Evolutionary conservation across 2,888 invertebrate genomes (phyloP).

Genomic region (Thymelicus sylvestris): DNA sequence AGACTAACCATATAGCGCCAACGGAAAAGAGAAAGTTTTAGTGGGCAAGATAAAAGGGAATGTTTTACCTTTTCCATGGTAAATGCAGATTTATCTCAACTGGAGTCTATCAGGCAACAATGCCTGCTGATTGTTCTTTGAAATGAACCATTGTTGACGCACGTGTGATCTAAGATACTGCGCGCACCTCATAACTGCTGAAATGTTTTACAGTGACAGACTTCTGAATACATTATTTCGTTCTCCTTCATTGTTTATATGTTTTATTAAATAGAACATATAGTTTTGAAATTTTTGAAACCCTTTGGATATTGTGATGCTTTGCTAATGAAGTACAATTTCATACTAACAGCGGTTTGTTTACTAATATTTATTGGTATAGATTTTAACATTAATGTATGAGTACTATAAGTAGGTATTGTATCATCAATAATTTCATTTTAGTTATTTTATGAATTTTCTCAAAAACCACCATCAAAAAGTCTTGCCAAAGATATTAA

Average conservation of each 20-base stretch:
- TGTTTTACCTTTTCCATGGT: neutral
- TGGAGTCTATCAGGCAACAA: conserved; percentile 22
- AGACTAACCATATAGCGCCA: neutral
- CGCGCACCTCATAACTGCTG: neutral
- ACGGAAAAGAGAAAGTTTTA: neutral
- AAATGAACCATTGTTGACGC: conserved; percentile 31
- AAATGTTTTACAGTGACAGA: conserved; percentile 1
- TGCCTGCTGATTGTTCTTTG: conserved; percentile 26
- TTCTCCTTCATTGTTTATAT: neutral
- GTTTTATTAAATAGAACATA: too few relatives aligned
- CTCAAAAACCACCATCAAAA: too few relatives aligned
- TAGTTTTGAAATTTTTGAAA: too few relatives aligned
- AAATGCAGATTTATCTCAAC: conserved; percentile 23
- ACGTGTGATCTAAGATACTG: conserved; percentile 27
- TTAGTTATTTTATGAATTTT: too few relatives aligned
- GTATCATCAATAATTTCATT: too few relatives aligned
- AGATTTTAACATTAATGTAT: too few relatives aligned
- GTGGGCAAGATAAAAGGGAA: conserved; percentile 7
- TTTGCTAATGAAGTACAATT: too few relatives aligned
- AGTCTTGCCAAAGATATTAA: too few relatives aligned
- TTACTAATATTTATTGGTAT: too few relatives aligned
- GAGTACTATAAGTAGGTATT: too few relatives aligned
- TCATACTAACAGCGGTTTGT: too few relatives aligned
- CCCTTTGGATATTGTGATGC: too few relatives aligned
- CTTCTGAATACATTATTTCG: neutral